Base-by-base conservation (phyloP, 2,888 invertebrate species). In the Apamea anceps region DNA sequence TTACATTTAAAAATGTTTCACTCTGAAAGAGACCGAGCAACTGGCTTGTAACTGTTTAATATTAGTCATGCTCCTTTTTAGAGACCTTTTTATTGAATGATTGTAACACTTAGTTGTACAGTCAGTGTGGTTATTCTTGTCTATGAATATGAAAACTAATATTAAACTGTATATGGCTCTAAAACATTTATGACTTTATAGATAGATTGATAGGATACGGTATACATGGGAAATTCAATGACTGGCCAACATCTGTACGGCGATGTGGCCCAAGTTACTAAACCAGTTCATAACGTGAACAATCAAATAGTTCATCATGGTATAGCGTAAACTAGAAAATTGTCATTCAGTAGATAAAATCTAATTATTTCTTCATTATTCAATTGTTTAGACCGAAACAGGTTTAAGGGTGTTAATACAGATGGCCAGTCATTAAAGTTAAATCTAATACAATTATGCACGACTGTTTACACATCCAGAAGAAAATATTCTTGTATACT, bases 1-100 rank as follows among this genome's bases (percentile, higher is more conserved):
- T 79, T 88, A 83, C 72, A 87, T 73, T 77, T 62, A 67, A 71
- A 84, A 84, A 68, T 70, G 72, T 84, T 75, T 48, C 71, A 65
- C 77, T 71, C 54, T 71, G 54, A 65, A 70, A 74, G 60, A 71
- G 75, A 51, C 76, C 71, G 71, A 77, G 65, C 65, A 42, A 51
- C 65, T 63, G 62, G 63, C 51, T 77, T 74, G 25, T 37, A 78
- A 68, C 32, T 32, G 63, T 85, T 72, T 66, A 54, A 70, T 85
- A 70, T 63, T 72, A 68, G n/a, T 67, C n/a, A 57, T 75, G 51
- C 51, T 74, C 25, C 15, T 72, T 65, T 60, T 21, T 75, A 72
- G 28, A 57, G 51, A 73, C 13, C 48, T 67, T 70, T 80, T 74
- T 42, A 72, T 72, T 74, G 65, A 60, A 48, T 10, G 32, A 70